Percentiles rank a stretch among this genome's conserved stretches.
These are phyloP conservation scores for Siphonodentalium dalli DNA, from an alignment of 2,888 invertebrate species.

Conservation along the genomic window DNA sequence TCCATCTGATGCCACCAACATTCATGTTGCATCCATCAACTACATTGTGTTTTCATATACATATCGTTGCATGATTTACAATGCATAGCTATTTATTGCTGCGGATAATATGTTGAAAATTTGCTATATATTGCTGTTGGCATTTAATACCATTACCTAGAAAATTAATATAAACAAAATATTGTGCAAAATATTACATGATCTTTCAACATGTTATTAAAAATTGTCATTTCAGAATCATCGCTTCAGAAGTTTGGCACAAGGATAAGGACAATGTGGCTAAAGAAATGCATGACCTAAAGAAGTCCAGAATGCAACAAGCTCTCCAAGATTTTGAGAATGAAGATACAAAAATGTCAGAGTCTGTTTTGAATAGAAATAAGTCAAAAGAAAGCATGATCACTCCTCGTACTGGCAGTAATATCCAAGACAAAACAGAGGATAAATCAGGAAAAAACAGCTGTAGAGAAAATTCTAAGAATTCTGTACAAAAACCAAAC, in stretches of 20 bases:
- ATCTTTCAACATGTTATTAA: too few relatives aligned
- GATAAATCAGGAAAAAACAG: constrained; percentile 17
- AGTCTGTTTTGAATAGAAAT: constrained; percentile 14
- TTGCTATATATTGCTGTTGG: too few relatives aligned
- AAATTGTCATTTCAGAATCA: constrained; percentile 58
- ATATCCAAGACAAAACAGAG: not conserved
- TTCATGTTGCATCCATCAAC: too few relatives aligned
- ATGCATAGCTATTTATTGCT: too few relatives aligned
- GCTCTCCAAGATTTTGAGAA: constrained; percentile 56
- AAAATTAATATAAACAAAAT: too few relatives aligned
- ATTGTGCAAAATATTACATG: too few relatives aligned
- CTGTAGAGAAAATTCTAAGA: constrained; percentile 15
- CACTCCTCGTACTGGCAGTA: not conserved
- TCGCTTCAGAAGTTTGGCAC: constrained; percentile 63
- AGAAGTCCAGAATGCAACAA: constrained; percentile 59
- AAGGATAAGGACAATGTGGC: constrained; percentile 60
- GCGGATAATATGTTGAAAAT: too few relatives aligned
- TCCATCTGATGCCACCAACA: too few relatives aligned
- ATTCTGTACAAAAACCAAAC: constrained; percentile 36
- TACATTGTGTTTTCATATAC: too few relatives aligned
- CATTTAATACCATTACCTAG: too few relatives aligned
- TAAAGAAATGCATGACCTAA: constrained; percentile 55
- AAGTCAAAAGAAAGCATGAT: constrained; percentile 17
- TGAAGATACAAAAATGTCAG: constrained; percentile 44
- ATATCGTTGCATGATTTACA: too few relatives aligned